Percentiles rank a stretch among this genome's conserved stretches.
These are phyloP conservation scores for Actenoides lindsayi DNA, from an alignment of 2,113 vertebrate species.

Conservation along the genomic window DNA sequence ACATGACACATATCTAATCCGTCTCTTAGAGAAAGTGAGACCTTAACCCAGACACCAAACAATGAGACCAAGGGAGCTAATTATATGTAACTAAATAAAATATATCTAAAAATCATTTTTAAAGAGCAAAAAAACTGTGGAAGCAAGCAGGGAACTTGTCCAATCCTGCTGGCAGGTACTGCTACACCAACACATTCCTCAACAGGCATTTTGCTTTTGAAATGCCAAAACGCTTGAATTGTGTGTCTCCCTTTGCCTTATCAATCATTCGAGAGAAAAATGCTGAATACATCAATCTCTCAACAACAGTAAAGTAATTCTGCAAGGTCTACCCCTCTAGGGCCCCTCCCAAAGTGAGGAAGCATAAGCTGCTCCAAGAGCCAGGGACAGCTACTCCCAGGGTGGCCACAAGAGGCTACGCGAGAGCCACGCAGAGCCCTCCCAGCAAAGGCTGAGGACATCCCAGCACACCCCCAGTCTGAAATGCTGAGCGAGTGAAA, in stretches of 20 bases:
- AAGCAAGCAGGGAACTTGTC: neutral
- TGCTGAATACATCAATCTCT: neutral
- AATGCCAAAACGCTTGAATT: neutral
- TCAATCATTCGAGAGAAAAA: neutral
- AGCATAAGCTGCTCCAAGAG: neutral
- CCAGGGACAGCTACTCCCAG: neutral
- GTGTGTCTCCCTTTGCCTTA: neutral
- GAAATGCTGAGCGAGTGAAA: neutral
- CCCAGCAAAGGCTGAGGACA: neutral
- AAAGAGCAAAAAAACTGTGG: neutral
- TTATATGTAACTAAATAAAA: neutral
- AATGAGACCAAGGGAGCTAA: neutral
- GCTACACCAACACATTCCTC: neutral
- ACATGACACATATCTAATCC: neutral
- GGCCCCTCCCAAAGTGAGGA: neutral
- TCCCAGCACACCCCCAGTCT: neutral
- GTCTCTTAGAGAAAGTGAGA: neutral
- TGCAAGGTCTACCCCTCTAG: neutral
- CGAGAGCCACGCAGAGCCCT: neutral
- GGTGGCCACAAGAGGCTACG: slow-evolving; percentile 52
- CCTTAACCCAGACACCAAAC: neutral
- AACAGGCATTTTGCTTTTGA: neutral
- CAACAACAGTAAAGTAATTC: neutral
- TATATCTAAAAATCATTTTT: neutral
- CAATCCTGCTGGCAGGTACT: neutral